Conservation (phyloP, 2,113 vertebrate genomes). For the Prionailurus bengalensis region DNA sequence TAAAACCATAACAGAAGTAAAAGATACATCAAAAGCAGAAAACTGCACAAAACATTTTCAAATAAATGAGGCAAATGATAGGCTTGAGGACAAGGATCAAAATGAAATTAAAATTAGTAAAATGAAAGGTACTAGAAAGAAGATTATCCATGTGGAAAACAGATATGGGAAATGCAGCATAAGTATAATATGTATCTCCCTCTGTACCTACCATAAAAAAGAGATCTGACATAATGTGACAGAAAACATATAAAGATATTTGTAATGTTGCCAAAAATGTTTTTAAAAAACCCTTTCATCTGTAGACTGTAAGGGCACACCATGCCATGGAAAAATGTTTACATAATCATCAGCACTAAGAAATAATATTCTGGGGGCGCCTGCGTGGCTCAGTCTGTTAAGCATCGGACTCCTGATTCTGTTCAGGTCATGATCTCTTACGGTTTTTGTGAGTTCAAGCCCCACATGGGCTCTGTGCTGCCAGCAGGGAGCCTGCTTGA, state of each 20-base stretch:
- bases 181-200: neutral
- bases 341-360: neutral
- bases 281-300: neutral
- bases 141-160: slow-evolving; percentile 7
- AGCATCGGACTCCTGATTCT: too few species aligned
- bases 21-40: neutral
- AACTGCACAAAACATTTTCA: neutral
- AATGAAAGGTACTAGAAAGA: neutral
- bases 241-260: slow-evolving; percentile 27
- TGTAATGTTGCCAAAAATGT: neutral
- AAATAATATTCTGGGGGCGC: neutral
- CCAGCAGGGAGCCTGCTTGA: too few species aligned
- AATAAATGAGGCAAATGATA: neutral
- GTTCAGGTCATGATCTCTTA: too few species aligned
- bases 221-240: neutral
- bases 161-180: neutral
- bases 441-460: too few species aligned
- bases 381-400: too few species aligned
- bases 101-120: slow-evolving; percentile 29
- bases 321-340: neutral
- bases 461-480: too few species aligned
- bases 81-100: neutral
- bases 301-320: neutral
- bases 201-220: neutral
- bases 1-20: neutral